Conservation (phyloP, 1,140 invertebrate genomes). For the Lordiphosa stackelbergi region DNA sequence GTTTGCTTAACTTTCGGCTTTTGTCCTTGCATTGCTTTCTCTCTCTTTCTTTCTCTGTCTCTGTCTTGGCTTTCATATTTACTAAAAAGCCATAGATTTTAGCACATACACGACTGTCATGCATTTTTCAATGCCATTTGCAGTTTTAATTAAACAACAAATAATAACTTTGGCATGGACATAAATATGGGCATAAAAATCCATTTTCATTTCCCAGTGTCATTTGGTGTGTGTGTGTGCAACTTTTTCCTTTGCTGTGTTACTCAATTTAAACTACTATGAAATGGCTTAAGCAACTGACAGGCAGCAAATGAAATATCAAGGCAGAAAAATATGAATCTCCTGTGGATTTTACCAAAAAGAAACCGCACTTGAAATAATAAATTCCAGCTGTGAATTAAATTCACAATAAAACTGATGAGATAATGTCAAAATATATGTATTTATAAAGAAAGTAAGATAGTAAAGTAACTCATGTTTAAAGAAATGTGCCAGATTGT, state of each 20-base stretch:
- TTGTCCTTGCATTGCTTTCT: constrained; percentile 42
- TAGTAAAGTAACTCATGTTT: too few relatives aligned
- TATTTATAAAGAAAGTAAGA: too few relatives aligned
- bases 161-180: constrained; percentile 41
- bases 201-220: constrained; percentile 6
- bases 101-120: constrained; percentile 8
- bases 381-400: too few relatives aligned
- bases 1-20: constrained; percentile 28
- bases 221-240: constrained; percentile 2
- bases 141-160: constrained; percentile 71
- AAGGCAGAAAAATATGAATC: neutral
- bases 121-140: constrained; percentile 70
- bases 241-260: neutral
- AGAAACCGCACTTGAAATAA: too few relatives aligned
- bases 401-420: too few relatives aligned
- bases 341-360: too few relatives aligned
- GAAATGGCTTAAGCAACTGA: too few relatives aligned
- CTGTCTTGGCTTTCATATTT: constrained; percentile 9
- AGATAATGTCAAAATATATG: too few relatives aligned
- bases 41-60: constrained; percentile 30
- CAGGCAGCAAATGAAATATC: neutral
- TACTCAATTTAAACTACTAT: too few relatives aligned
- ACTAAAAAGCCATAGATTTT: too few relatives aligned
- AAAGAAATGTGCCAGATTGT: too few relatives aligned
- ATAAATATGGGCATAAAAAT: constrained; percentile 3